Evolutionary conservation across 2,113 vertebrate genomes (phyloP), one percentile per base, ranked within the genome.

Genomic region (Strigops habroptila): DNA sequence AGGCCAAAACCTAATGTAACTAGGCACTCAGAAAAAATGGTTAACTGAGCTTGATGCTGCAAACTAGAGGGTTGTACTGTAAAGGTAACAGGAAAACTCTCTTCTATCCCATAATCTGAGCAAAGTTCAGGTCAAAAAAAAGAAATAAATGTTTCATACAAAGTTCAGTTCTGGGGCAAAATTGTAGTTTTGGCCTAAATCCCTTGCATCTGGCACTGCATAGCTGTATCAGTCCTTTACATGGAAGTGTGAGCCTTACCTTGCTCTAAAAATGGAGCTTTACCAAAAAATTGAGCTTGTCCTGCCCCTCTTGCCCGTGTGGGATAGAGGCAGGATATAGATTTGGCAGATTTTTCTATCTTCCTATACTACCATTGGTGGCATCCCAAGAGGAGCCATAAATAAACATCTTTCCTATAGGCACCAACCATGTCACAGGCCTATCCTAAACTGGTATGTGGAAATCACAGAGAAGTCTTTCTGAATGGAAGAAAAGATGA

Each of bases 281-380:
- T 57, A 53, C 0, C 0, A 71, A 51, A 64, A 60, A 16, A 2
- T 2, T 3, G 18, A 82, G 27, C 21, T 77, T 75, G 48, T 64
- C 18, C n/a, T 74, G 10, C 31, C 12, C 5, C 5, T 71, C 3
- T 43, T 51, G 46, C 21, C 18, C 6, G 3, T n/a, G 4, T 69
- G 28, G 15, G 14, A 33, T 28, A 49, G 27, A 70, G n/a, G 25
- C 13, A 70, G 48, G 27, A 3, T 75, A 19, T 18, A 43, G 37
- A 39, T 69, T 44, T 70, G 37, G 16, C 28, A 37, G 37, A 48
- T 51, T 63, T 85, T 82, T 75, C 17, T 6, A 3, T 64, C 52
- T 77, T 80, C 25, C 24, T 7, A 0, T 48, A 2, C 22, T 67
- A 13, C 15, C 5, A 6, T 37, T 79, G 62, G 25, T 76, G 30